Evolutionary conservation across 64 coral and sea anemone species (phyloP).

Genomic region (Montipora efflorescens): DNA sequence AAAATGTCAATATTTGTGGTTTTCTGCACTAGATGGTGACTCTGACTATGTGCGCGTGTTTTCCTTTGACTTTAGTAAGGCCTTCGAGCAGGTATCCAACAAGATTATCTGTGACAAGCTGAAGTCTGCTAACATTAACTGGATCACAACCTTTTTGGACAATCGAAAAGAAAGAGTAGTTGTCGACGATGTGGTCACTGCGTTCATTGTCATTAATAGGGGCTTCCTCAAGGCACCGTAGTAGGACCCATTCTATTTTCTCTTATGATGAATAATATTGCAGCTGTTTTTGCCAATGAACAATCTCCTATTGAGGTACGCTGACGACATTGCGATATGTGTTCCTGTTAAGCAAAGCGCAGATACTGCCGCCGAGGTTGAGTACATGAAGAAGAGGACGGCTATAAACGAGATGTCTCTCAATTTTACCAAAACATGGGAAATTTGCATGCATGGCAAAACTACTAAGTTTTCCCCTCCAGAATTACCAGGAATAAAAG

Average conservation of each 20-base stretch:
- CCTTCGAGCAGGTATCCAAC: constrained; percentile 1
- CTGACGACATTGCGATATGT: constrained; percentile 6
- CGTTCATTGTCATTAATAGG: neutral
- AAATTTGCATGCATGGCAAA: too few relatives aligned
- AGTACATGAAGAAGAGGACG: neutral
- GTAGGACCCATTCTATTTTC: constrained; percentile 22
- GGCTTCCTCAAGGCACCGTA: constrained; percentile 15
- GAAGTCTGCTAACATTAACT: constrained; percentile 2
- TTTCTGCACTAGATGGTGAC: neutral
- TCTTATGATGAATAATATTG: constrained; percentile 16
- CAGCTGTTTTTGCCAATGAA: neutral
- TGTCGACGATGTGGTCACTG: neutral
- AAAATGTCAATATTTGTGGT: neutral
- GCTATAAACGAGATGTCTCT: neutral
- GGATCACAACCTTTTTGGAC: neutral
- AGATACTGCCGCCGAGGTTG: neutral
- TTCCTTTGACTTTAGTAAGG: constrained; percentile 33
- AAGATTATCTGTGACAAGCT: constrained; percentile 36
- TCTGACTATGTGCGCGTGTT: neutral
- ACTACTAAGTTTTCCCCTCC: too few relatives aligned
- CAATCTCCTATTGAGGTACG: neutral
- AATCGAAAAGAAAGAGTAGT: constrained; percentile 24
- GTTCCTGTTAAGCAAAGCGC: neutral
- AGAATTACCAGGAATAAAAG: too few relatives aligned
- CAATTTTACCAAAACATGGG: neutral